Conservation (phyloP, 2,797 vertebrate genomes). For the Anguilla marmorata region DNA sequence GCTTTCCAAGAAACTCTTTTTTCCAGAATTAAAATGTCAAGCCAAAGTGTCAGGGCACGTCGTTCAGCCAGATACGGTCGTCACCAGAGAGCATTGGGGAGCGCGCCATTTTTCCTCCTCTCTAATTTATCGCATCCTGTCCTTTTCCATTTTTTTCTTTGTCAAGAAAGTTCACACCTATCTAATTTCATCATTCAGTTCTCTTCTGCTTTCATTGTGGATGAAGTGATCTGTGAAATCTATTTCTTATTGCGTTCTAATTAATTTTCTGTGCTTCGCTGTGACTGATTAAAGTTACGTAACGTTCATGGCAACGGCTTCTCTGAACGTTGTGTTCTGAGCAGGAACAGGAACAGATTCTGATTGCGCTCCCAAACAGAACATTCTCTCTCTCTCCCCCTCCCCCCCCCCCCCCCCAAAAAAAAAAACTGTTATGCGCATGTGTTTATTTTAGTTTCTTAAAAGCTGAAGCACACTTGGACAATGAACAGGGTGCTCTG, state of each 20-base stretch:
- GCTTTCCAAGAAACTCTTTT: neutral
- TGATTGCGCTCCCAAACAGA: conserved; percentile 14
- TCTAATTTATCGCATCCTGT: neutral
- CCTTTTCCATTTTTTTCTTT: neutral
- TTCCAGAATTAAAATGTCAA: neutral
- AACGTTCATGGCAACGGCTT: neutral
- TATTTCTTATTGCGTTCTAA: neutral
- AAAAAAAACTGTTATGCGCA: neutral
- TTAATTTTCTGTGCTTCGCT: neutral
- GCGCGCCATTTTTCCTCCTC: neutral
- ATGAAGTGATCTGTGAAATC: neutral
- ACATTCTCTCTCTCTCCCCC: neutral
- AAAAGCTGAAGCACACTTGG: neutral
- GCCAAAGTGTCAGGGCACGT: neutral
- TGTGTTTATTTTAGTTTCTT: conserved; percentile 3
- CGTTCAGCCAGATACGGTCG: neutral
- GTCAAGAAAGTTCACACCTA: neutral
- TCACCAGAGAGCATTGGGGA: neutral
- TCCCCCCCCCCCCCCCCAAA: neutral
- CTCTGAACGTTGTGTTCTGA: conserved; percentile 32
- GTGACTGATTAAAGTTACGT: conserved; percentile 23
- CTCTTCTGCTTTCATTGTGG: neutral
- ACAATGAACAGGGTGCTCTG: neutral
- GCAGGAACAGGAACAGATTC: conserved; percentile 6
- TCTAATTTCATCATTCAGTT: neutral